These are phyloP conservation scores for Gymnothorax reevesii DNA, from an alignment of 2,797 vertebrate species.

Conservation along the genomic window DNA sequence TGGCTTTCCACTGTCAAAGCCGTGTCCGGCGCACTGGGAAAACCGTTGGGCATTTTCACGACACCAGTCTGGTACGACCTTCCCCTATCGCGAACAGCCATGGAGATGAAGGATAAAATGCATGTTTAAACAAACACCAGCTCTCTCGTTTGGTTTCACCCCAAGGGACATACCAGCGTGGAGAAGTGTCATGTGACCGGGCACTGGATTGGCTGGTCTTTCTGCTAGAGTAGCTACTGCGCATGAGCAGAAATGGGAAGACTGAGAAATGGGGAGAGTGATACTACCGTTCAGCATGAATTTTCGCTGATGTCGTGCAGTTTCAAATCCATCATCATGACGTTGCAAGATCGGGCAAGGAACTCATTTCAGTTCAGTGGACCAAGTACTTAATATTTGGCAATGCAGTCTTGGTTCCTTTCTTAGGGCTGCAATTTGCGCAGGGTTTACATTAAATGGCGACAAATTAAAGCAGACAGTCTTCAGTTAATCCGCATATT, in stretches of 20 bases:
- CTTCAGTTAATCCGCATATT: no score
- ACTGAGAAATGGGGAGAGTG: background rate
- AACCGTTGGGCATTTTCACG: background rate
- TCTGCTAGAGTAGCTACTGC: conserved; percentile 3
- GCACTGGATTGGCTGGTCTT: conserved; percentile 26
- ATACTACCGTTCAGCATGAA: background rate
- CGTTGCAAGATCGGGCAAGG: background rate
- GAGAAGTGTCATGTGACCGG: background rate
- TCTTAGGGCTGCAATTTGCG: no score
- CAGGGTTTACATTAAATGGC: no score
- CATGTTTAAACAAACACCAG: background rate
- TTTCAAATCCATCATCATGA: background rate
- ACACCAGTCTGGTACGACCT: background rate
- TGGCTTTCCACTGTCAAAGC: no score
- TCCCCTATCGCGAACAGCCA: background rate
- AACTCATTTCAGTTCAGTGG: background rate
- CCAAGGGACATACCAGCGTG: background rate
- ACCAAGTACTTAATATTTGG: background rate
- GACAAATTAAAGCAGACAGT: no score
- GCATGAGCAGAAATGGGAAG: background rate
- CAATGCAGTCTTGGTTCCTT: background rate
- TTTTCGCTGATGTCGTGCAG: background rate
- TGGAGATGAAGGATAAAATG: background rate
- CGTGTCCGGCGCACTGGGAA: background rate
- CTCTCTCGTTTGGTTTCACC: background rate